Base-by-base conservation (phyloP, 2,797 vertebrate genomes). In the Cryptoprocta ferox region DNA sequence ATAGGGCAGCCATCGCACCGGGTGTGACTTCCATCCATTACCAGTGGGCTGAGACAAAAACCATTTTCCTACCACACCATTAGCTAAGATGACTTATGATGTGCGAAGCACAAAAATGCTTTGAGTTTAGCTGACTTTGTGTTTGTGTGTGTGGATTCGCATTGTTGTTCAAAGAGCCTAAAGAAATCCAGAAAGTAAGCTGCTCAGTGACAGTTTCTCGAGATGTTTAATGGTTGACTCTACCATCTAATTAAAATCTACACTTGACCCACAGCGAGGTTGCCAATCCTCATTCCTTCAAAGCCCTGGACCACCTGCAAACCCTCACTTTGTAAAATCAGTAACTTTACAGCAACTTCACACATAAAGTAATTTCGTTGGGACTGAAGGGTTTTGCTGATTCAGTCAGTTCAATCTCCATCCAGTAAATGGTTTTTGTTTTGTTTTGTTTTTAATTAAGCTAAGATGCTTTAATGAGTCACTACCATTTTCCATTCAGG, bases 1-100 rank as follows among this genome's bases (percentile, higher is more conserved):
- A 89, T 66, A 66, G 81, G 85, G 68, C 80, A 97, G 97, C 93
- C 96, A 96, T 97, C 97, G 81, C 86, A 53, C 45, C 16, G 92
- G 97, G 98, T 95, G 96, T 94, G 96, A 96, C 61, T 96, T 98
- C 97, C 97, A 96, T 86, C 96, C 90, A 97, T 95, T 98, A 98
- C 97, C 98, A 97, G 87, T 59, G 35, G 80, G 37, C 81, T 96
- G 93, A 98, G 96, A 96, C 95, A 91, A 96, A 97, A 98, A 96
- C 97, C 53, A 94, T 98, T 98, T 97, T 98, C 96, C 87, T 28
- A 94, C 76, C 50, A 26, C 96, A 81, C 61, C 94, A 84, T 96
- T 96, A 97, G 96, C 97, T 73, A 75, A 82, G 70, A 96, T 87
- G 93, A 96, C 95, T 97, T 97, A 92, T 10, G 83, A 94, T 28